Percentiles rank a stretch among this genome's conserved stretches.
Evolutionary conservation across 2,888 invertebrate genomes (phyloP).

Genomic region (Noctua fimbriata): DNA sequence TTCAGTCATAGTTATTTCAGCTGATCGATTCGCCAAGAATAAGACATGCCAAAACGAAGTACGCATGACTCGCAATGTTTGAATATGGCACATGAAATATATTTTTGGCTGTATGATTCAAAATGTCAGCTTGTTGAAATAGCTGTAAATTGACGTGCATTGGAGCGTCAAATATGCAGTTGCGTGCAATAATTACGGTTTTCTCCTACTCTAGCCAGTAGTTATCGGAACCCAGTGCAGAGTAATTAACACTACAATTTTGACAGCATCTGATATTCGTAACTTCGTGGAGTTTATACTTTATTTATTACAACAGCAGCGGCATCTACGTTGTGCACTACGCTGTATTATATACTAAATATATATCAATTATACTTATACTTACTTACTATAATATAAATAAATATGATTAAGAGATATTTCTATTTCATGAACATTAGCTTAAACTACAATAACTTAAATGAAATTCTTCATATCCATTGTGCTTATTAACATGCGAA

Average conservation of each 20-base stretch:
- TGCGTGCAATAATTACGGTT: conserved; percentile 82
- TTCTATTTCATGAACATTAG: conserved; percentile 2
- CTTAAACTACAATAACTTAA: neutral
- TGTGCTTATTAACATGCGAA: neutral
- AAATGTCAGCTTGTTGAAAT: neutral
- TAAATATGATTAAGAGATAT: conserved; percentile 3
- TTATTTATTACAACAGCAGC: conserved; percentile 36
- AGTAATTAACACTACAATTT: conserved; percentile 55
- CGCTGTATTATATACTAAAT: conserved; percentile 24
- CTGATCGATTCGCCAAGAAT: neutral
- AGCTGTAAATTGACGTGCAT: conserved; percentile 22
- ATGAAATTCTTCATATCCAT: neutral
- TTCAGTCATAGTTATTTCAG: neutral
- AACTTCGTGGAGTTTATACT: conserved; percentile 77
- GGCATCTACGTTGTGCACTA: conserved; percentile 50
- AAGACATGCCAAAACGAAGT: neutral
- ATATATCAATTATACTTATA: conserved; percentile 6
- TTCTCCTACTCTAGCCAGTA: conserved; percentile 49
- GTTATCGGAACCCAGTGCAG: conserved; percentile 74
- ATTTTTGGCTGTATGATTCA: neutral
- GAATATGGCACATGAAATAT: conserved; percentile 1
- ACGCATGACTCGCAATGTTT: conserved; percentile 28
- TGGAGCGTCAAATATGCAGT: conserved; percentile 42
- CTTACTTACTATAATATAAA: conserved; percentile 9
- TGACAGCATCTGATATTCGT: conserved; percentile 71